These are phyloP conservation scores for Chelonoidis abingdonii DNA, from an alignment of 2,113 vertebrate genomes.

Conservation along the genomic window DNA sequence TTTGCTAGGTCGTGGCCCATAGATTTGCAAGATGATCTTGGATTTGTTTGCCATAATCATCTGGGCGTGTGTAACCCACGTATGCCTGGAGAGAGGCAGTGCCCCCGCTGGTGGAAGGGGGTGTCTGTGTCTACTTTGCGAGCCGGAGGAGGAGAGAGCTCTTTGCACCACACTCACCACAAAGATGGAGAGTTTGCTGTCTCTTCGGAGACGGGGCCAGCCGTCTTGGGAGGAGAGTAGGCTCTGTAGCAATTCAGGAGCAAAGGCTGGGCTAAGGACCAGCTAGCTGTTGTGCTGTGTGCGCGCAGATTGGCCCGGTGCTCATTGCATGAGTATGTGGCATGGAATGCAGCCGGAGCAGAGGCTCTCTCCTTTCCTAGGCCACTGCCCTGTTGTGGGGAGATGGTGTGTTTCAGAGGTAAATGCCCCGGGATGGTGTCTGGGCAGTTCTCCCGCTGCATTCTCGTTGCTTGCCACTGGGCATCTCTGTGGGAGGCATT, in stretches of 20 bases:
- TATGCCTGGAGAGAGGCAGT: accelerated
- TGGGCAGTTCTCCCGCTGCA: neutral
- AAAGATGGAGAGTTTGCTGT: neutral
- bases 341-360: no score
- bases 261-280: accelerated
- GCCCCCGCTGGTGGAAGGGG: neutral
- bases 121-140: accelerated
- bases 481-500: accelerated
- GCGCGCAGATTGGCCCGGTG: accelerated
- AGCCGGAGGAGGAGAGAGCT: neutral
- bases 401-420: neutral
- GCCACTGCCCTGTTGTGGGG: no score
- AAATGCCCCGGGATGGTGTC: neutral
- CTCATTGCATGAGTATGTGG: accelerated
- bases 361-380: no score
- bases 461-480: neutral
- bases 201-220: accelerated
- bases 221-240: neutral
- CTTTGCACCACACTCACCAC: neutral
- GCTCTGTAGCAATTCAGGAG: neutral
- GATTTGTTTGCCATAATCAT: neutral
- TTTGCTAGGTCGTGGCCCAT: neutral
- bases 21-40: neutral
- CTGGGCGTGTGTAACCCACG: neutral
- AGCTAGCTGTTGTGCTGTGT: accelerated